Conservation (phyloP, 2,888 invertebrate genomes). For the Boloria euphrosyne region DNA sequence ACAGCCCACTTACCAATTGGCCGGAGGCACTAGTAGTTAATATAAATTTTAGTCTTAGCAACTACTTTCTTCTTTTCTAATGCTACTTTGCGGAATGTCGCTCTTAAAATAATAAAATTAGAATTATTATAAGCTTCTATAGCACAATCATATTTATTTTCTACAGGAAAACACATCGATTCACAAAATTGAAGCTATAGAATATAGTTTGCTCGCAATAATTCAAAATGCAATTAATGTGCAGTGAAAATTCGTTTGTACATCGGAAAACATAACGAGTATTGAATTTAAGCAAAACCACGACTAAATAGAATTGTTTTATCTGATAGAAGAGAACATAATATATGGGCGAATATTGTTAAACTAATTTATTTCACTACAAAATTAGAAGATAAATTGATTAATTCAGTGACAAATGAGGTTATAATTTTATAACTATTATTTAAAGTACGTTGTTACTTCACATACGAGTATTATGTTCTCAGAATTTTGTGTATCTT, state of each 20-base stretch:
- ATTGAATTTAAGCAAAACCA: conserved; percentile 29
- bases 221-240: conserved; percentile 76
- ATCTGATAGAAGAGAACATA: conserved; percentile 22
- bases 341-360: conserved; percentile 29
- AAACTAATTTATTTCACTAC: conserved; percentile 25
- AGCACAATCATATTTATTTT: background rate
- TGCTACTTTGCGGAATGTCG: background rate
- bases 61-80: background rate
- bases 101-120: background rate
- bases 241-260: conserved; percentile 24
- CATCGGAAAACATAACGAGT: conserved; percentile 31
- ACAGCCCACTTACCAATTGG: conserved; percentile 72
- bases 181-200: conserved; percentile 33
- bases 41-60: conserved; percentile 50
- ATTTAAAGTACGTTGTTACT: background rate
- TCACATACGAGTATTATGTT: background rate
- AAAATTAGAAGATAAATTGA: conserved; percentile 21
- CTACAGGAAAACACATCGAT: background rate
- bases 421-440: conserved; percentile 1
- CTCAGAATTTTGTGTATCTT: background rate
- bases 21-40: conserved; percentile 55
- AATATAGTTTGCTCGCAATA: conserved; percentile 53
- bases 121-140: no score
- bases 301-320: conserved; percentile 33
- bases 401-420: conserved; percentile 17